phyloP scores from a whole-genome alignment of 2,888 invertebrate genomes.

The Thymelicus sylvestris region DNA sequence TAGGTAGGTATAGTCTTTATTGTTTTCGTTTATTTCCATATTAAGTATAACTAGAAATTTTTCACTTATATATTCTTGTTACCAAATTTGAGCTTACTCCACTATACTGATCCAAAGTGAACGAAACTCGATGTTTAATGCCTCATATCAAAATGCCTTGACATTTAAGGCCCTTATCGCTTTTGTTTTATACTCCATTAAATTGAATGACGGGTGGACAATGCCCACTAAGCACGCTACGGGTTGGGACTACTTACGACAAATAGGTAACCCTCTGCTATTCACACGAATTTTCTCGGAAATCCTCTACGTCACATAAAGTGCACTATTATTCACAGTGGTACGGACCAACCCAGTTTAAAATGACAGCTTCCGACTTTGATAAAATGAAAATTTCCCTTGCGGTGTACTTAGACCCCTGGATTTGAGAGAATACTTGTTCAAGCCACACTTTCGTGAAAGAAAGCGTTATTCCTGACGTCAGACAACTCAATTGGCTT shows the following conservation, averaged over 20 bases:
- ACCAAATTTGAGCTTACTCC: neutral
- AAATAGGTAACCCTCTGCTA: constrained; percentile 46
- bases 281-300: constrained; percentile 66
- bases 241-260: constrained; percentile 42
- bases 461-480: constrained; percentile 25
- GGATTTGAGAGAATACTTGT: constrained; percentile 13
- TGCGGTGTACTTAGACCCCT: constrained; percentile 38
- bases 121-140: neutral
- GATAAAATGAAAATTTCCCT: constrained; percentile 63
- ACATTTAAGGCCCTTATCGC: constrained; percentile 7
- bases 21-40: neutral
- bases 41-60: no score
- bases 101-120: neutral
- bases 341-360: constrained; percentile 58
- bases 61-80: no score
- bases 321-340: constrained; percentile 73
- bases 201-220: constrained; percentile 51
- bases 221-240: constrained; percentile 51
- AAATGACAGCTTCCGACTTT: constrained; percentile 63
- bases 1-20: no score
- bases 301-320: constrained; percentile 71
- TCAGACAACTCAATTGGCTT: constrained; percentile 15
- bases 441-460: neutral
- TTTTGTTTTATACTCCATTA: constrained; percentile 51
- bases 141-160: neutral